A percentile compares a stretch with the other conserved stretches of the same genome.
These are phyloP conservation scores for Elgaria multicarinata DNA, from an alignment of 2,113 vertebrate genomes.

Conservation along the genomic window DNA sequence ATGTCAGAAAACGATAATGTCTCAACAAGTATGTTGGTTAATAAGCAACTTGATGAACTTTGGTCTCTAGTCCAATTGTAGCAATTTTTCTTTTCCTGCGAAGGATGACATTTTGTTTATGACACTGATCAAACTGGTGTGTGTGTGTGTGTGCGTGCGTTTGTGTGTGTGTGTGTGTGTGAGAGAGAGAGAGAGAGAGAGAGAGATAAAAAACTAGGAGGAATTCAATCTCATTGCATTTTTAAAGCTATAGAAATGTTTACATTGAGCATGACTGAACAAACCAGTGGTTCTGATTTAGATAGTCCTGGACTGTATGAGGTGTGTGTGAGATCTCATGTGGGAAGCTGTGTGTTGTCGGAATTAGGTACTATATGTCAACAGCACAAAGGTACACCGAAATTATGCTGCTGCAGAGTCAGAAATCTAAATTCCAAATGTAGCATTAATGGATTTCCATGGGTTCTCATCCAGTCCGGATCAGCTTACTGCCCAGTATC, in stretches of 20 bases:
- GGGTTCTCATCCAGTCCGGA: conserved; percentile 64
- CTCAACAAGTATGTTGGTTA: conserved; percentile 76
- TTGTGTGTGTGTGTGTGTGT: conserved; percentile 43
- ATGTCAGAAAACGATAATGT: conserved; percentile 80
- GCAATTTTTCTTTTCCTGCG: conserved; percentile 73
- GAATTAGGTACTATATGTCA: conserved; percentile 52
- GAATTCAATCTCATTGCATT: conserved; percentile 74
- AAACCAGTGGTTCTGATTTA: conserved; percentile 65
- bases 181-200: not conserved
- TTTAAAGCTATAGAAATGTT: conserved; percentile 79
- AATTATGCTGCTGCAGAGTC: conserved; percentile 86
- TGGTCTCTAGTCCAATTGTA: conserved; percentile 82
- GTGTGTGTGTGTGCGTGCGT: conserved; percentile 39
- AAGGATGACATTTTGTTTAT: conserved; percentile 71
- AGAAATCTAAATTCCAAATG: conserved; percentile 70
- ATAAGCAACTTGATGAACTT: conserved; percentile 79
- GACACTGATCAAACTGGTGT: conserved; percentile 68
- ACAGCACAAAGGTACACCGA: conserved; percentile 47
- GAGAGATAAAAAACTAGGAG: conserved; percentile 69
- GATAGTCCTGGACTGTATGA: conserved; percentile 69
- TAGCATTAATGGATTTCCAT: conserved; percentile 55
- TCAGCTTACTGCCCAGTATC: conserved; percentile 75
- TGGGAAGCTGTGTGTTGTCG: conserved; percentile 36
- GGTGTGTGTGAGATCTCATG: conserved; percentile 53
- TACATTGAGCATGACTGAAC: conserved; percentile 80